Evolutionary conservation across 1,140 invertebrate genomes (phyloP).

Genomic region (Ips nitidus): DNA sequence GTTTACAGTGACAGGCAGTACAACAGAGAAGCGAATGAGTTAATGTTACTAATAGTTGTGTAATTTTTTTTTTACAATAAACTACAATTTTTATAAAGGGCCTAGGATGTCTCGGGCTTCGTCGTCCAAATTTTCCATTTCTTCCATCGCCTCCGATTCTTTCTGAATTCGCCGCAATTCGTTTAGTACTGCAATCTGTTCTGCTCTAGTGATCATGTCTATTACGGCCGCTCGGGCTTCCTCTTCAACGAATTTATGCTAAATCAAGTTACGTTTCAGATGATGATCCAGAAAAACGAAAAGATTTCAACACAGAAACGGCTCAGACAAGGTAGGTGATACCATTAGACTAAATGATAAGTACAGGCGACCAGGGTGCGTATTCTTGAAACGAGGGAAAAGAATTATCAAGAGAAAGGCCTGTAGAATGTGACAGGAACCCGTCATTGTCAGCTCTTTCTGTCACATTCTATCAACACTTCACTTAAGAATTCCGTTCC

Average conservation of each 20-base stretch:
- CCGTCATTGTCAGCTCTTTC: too few relatives aligned
- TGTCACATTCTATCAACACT: too few relatives aligned
- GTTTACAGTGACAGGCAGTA: not conserved
- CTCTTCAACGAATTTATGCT: conserved; percentile 45
- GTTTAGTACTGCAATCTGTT: conserved; percentile 41
- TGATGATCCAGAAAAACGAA: not conserved
- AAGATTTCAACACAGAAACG: too few relatives aligned
- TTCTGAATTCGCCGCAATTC: conserved; percentile 43
- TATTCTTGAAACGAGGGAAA: too few relatives aligned
- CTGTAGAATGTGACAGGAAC: too few relatives aligned
- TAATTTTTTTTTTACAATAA: not conserved
- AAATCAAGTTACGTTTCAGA: not conserved
- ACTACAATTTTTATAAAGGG: conserved; percentile 11
- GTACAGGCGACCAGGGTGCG: too few relatives aligned
- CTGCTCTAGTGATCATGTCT: conserved; percentile 44
- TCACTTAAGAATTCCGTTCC: too few relatives aligned
- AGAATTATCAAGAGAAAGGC: too few relatives aligned
- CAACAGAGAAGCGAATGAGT: too few relatives aligned
- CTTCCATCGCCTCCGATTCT: conserved; percentile 37
- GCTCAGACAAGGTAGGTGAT: too few relatives aligned
- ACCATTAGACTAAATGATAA: too few relatives aligned
- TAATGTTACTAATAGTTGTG: too few relatives aligned
- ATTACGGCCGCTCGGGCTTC: conserved; percentile 44
- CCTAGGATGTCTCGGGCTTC: conserved; percentile 43
- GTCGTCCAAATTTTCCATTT: conserved; percentile 38